These are phyloP conservation scores for Malurus elegans DNA, from an alignment of 2,113 vertebrate genomes.

Conservation along the genomic window DNA sequence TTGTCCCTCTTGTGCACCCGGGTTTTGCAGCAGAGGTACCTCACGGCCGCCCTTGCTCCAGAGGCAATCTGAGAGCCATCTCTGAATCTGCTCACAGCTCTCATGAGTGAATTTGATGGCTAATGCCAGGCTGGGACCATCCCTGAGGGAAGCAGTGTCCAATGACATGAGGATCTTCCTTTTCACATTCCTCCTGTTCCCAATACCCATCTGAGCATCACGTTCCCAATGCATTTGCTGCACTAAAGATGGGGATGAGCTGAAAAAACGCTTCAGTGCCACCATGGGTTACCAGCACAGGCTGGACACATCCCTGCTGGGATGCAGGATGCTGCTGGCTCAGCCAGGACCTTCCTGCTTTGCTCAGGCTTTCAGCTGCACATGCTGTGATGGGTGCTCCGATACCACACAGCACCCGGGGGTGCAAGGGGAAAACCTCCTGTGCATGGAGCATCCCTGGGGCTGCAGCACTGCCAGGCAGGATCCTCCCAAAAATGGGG, in stretches of 20 bases:
- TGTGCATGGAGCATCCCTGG: background rate
- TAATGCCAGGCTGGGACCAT: background rate
- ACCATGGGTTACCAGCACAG: background rate
- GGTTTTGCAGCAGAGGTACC: background rate
- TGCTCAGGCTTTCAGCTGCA: background rate
- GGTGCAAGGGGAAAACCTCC: background rate
- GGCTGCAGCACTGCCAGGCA: background rate
- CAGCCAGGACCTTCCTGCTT: background rate
- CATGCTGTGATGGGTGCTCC: background rate
- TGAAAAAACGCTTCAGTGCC: background rate
- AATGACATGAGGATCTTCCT: rapidly evolving
- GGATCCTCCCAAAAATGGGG: rapidly evolving
- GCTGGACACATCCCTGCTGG: background rate
- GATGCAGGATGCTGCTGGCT: background rate
- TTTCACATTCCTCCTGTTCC: background rate
- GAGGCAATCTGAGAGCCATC: background rate
- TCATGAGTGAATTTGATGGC: background rate
- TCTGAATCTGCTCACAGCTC: background rate
- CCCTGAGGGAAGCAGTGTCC: background rate
- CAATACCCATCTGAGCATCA: background rate
- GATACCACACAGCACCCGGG: background rate
- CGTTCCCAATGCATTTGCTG: rapidly evolving
- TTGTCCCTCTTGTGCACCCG: background rate
- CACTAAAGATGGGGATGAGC: background rate
- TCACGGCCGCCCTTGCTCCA: rapidly evolving